Evolutionary conservation across 2,888 invertebrate species (phyloP).

Genomic region (Pantelozetes paolii): DNA sequence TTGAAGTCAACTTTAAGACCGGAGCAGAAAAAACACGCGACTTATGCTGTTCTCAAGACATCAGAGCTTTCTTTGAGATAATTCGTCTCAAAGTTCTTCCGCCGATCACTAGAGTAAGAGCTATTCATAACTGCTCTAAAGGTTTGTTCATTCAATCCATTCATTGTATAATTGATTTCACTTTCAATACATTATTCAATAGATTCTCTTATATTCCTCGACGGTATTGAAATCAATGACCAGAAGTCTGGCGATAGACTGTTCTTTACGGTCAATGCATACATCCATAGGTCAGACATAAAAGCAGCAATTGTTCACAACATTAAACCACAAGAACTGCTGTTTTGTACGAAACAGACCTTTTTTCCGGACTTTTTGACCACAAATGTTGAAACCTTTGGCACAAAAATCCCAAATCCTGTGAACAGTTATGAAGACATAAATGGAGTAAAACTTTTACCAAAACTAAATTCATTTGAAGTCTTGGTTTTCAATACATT

Average conservation of each 20-base stretch:
- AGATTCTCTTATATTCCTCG: slow-evolving; percentile 8
- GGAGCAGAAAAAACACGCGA: not conserved
- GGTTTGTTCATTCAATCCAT: not conserved
- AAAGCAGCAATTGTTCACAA: not conserved
- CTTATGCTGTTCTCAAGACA: not conserved
- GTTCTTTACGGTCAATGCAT: not conserved
- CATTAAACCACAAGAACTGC: not conserved
- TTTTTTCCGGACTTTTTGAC: not conserved
- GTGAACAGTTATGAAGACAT: not conserved
- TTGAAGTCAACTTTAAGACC: not conserved
- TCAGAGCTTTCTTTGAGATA: not conserved
- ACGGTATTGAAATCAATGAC: slow-evolving; percentile 4
- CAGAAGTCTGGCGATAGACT: not conserved
- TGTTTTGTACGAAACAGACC: not conserved
- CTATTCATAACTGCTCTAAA: slow-evolving; percentile 5
- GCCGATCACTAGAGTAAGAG: slow-evolving; percentile 13
- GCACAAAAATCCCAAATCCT: not conserved
- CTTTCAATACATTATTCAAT: not conserved
- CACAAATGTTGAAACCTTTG: not conserved
- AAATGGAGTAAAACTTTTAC: not conserved
- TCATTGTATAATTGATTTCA: not conserved
- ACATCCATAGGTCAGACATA: not conserved
- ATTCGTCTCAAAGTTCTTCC: not conserved
- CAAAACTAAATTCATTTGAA: slow-evolving; percentile 11
- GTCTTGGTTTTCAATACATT: not conserved